Percentiles rank a stretch among this genome's conserved stretches.
These are phyloP conservation scores for Lamellibrachia columna DNA, from an alignment of 2,888 invertebrate genomes.

Conservation along the genomic window DNA sequence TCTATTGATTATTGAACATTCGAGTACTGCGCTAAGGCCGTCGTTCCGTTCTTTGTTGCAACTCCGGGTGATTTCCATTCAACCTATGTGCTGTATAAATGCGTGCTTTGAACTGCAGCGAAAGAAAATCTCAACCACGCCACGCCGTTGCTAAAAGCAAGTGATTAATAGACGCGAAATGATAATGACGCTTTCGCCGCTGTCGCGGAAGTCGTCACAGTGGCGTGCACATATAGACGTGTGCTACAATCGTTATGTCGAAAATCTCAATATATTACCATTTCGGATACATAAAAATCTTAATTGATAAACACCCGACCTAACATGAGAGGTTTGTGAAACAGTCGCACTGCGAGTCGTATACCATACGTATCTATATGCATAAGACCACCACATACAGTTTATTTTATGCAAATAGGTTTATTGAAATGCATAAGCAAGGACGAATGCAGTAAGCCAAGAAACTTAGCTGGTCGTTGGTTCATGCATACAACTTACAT, in stretches of 20 bases:
- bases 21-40: background rate
- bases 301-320: background rate
- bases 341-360: background rate
- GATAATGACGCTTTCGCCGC: background rate
- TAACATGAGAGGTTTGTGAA: background rate
- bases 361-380: background rate
- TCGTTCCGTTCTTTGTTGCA: background rate
- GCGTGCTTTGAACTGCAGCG: background rate
- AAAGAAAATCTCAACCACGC: background rate
- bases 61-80: background rate
- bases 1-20: background rate
- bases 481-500: background rate
- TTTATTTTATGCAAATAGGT: background rate
- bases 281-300: background rate
- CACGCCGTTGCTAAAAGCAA: background rate
- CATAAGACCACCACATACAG: background rate
- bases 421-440: background rate
- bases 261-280: constrained; percentile 10
- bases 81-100: background rate
- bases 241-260: background rate
- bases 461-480: background rate
- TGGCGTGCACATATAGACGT: background rate
- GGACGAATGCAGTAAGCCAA: background rate
- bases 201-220: background rate
- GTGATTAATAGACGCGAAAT: background rate